Base-by-base conservation (phyloP, 2,888 invertebrate species). In the Epinotia demarniana region DNA sequence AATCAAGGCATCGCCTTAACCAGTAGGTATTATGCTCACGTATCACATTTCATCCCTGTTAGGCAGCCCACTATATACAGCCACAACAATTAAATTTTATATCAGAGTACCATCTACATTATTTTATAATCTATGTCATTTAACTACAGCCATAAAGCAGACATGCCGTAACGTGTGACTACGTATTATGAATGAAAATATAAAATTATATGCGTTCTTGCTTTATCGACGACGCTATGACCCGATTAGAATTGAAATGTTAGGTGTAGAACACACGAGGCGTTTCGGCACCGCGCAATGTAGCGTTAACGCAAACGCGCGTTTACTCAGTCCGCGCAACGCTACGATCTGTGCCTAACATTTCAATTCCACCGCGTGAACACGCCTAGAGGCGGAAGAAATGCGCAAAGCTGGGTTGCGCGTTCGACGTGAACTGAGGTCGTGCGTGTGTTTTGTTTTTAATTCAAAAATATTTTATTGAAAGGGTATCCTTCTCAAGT, bases 171-270 rank as follows among this genome's bases (percentile, higher is more conserved):
- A 85, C 79, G 77, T 68, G 72, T 39, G 39, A 39, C 71, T 70
- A 75, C 79, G 81, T 80, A 81, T 83, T 84, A 83, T 86, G 85
- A 87, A 89, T 88, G 86, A 83, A 85, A 87, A 86, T 85, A 86
- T 88, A 85, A 84, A 84, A 85, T 85, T 84, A 84, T 83, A 79
- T 78, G 78, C 82, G 74, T 80, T 76, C 79, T 72, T 39, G 39
- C 8, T 84, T 85, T 84, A 85, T 81, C 77, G 78, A 77, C 70
- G 68, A 77, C 70, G 68, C 72, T 72, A 63, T 76, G 81, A 80
- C 80, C 81, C 80, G 79, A 80, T 82, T 83, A 67, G 57, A 58
- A 63, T 69, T 75, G 70, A 70, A 75, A 58, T 49, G 60, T 64
- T 74, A 57, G 55, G 18, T 9, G 39, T 9, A 39, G 39, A 39